These are phyloP conservation scores for Embidobia sp. DNA, from an alignment of 2,888 invertebrate genomes.

Conservation along the genomic window DNA sequence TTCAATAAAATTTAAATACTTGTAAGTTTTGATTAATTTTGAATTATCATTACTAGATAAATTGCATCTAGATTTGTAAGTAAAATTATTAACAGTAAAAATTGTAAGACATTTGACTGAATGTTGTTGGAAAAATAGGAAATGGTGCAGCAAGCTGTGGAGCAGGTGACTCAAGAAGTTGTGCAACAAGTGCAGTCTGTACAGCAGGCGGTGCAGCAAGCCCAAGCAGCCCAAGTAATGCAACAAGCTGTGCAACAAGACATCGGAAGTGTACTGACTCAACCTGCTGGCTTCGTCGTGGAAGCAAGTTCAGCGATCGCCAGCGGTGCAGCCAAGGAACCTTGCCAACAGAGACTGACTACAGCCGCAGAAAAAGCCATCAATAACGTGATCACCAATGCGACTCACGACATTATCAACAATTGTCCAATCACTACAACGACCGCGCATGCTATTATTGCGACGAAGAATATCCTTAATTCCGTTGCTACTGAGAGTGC, in stretches of 20 bases:
- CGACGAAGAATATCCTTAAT: constrained; percentile 79
- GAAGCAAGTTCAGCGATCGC: constrained; percentile 79
- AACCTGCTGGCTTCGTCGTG: constrained; percentile 78
- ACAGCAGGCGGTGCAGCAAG: constrained; percentile 80
- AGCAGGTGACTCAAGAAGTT: constrained; percentile 78
- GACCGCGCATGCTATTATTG: constrained; percentile 81
- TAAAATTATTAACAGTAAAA: too few relatives aligned
- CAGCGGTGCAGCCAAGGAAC: constrained; percentile 78
- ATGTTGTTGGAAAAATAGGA: constrained; percentile 40
- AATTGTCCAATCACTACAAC: constrained; percentile 78
- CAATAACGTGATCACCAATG: constrained; percentile 78
- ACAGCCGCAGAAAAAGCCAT: constrained; percentile 80
- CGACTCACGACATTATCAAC: constrained; percentile 80
- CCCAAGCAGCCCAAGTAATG: constrained; percentile 80
- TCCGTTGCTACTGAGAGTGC: constrained; percentile 80
- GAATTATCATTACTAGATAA: too few relatives aligned
- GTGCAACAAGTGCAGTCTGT: constrained; percentile 80
- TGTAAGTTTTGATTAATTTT: too few relatives aligned
- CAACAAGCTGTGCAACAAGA: constrained; percentile 80
- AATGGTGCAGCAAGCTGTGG: constrained; percentile 74
- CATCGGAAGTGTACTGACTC: constrained; percentile 78
- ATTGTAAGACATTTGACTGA: too few relatives aligned
- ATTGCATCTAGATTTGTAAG: too few relatives aligned
- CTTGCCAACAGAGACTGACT: constrained; percentile 77
- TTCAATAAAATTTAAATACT: too few relatives aligned